Evolutionary conservation across 2,888 invertebrate genomes (phyloP).

Genomic region (Drosophila diplacantha): DNA sequence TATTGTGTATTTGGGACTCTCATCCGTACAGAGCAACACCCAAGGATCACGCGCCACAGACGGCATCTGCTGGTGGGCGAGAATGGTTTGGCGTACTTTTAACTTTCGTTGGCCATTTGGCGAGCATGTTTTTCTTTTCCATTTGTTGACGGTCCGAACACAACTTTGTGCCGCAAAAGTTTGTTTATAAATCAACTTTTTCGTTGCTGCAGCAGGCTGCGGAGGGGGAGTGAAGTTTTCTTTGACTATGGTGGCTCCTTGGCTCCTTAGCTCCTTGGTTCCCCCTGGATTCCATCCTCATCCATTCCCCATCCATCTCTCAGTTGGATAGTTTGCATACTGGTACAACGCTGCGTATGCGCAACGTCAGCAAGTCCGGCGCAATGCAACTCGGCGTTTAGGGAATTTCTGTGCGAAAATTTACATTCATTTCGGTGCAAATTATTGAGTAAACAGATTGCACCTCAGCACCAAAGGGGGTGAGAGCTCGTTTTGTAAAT

Average conservation of each 20-base stretch:
- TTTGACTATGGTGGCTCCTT: conserved; percentile 22
- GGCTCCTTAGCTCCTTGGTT: conserved; percentile 6
- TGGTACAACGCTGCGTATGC: conserved; percentile 24
- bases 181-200: conserved; percentile 70
- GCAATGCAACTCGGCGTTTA: conserved; percentile 42
- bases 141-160: conserved; percentile 57
- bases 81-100: conserved; percentile 45
- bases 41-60: conserved; percentile 29
- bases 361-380: conserved; percentile 38
- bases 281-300: not conserved
- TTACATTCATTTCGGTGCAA: conserved; percentile 56
- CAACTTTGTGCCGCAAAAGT: conserved; percentile 58
- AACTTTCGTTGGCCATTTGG: conserved; percentile 52
- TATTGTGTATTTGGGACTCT: conserved; percentile 46
- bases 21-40: conserved; percentile 1
- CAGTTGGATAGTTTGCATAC: conserved; percentile 38
- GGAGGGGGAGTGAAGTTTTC: conserved; percentile 19
- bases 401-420: conserved; percentile 43
- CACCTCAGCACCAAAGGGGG: conserved; percentile 37
- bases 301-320: conserved; percentile 29
- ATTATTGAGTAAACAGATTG: conserved; percentile 65
- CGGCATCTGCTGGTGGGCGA: conserved; percentile 29
- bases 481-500: conserved; percentile 32
- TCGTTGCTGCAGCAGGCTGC: conserved; percentile 12
- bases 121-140: conserved; percentile 40